These are phyloP conservation scores for Dendrolimus punctatus DNA, from an alignment of 1,140 invertebrate genomes.

Conservation along the genomic window DNA sequence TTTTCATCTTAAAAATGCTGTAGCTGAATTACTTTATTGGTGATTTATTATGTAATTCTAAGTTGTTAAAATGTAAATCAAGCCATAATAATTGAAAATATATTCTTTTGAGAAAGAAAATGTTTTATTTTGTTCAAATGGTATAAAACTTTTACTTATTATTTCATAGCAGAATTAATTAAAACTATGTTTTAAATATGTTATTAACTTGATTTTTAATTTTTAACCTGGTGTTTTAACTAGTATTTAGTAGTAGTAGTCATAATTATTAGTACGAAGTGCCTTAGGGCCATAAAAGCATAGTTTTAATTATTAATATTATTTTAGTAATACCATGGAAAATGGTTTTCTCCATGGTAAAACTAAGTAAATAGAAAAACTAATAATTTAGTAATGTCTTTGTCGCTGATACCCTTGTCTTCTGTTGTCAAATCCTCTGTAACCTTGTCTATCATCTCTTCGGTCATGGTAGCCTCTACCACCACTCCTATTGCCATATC, in stretches of 20 bases:
- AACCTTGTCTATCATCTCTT: conserved; percentile 16
- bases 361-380: no score
- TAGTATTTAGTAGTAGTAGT: no score
- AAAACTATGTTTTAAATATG: no score
- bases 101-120: conserved; percentile 65
- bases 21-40: conserved; percentile 62
- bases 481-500: conserved; percentile 19
- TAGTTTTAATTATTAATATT: no score
- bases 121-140: conserved; percentile 32
- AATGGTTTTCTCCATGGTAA: no score
- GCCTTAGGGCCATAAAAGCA: no score
- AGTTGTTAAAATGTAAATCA: conserved; percentile 70
- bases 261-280: no score
- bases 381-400: conserved; percentile 13
- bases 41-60: conserved; percentile 68
- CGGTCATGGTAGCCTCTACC: conserved; percentile 18
- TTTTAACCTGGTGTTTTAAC: no score
- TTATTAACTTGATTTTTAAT: no score
- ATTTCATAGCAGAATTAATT: no score
- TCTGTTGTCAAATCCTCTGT: conserved; percentile 19
- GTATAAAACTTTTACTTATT: background rate
- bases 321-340: no score
- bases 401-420: conserved; percentile 12
- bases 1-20: conserved; percentile 51
- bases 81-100: conserved; percentile 71